Conservation (phyloP, 2,113 vertebrate genomes). For the Morone chrysops region DNA sequence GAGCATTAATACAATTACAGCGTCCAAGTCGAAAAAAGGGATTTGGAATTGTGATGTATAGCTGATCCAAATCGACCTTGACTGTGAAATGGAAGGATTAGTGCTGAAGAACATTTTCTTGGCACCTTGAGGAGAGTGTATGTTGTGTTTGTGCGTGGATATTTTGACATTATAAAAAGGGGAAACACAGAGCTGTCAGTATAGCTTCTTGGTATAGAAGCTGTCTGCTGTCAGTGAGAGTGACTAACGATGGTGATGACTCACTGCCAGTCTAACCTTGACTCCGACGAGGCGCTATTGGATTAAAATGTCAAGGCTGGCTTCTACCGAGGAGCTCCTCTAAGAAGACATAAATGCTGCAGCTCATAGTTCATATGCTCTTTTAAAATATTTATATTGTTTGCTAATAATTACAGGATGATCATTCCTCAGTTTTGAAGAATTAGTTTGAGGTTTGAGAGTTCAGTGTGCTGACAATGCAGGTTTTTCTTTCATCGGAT, state of each 20-base stretch:
- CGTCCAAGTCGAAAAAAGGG: constrained; percentile 18
- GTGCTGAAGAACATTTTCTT: constrained; percentile 60
- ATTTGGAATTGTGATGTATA: constrained; percentile 51
- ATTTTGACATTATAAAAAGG: constrained; percentile 43
- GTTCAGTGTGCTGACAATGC: neutral
- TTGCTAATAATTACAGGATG: neutral
- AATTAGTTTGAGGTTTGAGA: neutral
- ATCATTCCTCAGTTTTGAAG: neutral
- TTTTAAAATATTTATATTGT: neutral
- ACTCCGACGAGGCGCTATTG: constrained; percentile 44
- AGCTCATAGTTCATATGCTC: neutral
- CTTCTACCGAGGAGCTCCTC: constrained; percentile 41
- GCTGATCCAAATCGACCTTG: constrained; percentile 70
- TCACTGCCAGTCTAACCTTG: constrained; percentile 56
- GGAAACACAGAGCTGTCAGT: constrained; percentile 37
- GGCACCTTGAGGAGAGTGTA: constrained; percentile 37
- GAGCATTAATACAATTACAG: constrained; percentile 64
- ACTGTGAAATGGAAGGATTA: constrained; percentile 71
- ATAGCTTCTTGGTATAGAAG: constrained; percentile 6
- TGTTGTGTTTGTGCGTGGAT: constrained; percentile 34
- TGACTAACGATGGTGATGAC: constrained; percentile 36
- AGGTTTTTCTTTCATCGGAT: neutral
- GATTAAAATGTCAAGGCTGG: constrained; percentile 58
- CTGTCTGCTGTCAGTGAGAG: constrained; percentile 46
- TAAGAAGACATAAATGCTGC: constrained; percentile 1